Percentiles rank a stretch among this genome's conserved stretches.
phyloP scores from a whole-genome alignment of 2,113 vertebrate genomes.

The Grammomys dolichurus region DNA sequence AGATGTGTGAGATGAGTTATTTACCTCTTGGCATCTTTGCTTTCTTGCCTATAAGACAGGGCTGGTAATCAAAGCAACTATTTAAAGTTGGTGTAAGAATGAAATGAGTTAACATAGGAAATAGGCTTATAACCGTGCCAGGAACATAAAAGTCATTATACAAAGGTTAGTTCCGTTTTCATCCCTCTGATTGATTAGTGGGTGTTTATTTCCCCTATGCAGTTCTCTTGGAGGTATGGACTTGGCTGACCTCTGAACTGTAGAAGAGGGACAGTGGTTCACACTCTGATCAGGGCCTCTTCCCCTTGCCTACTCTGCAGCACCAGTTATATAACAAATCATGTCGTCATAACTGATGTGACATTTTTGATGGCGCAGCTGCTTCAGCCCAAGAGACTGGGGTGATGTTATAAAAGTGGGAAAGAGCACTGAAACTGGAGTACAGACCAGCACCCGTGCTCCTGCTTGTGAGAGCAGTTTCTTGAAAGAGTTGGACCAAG shows the following conservation, averaged over 20 bases:
- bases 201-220: neutral
- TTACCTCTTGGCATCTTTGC: neutral
- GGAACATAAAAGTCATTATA: conserved; percentile 1
- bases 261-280: neutral
- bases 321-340: conserved; percentile 75
- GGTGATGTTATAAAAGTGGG: conserved; percentile 10
- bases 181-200: conserved; percentile 40
- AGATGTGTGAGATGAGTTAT: neutral
- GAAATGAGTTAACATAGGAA: conserved; percentile 29
- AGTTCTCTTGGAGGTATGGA: conserved; percentile 39
- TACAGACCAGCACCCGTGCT: neutral
- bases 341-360: conserved; percentile 75
- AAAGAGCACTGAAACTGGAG: conserved; percentile 60
- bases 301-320: conserved; percentile 69
- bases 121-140: neutral
- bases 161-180: conserved; percentile 42
- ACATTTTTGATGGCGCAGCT: conserved; percentile 72
- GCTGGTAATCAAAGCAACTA: neutral
- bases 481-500: neutral
- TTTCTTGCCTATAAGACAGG: conserved; percentile 48
- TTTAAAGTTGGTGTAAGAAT: neutral
- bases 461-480: neutral
- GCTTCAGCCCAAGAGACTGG: conserved; percentile 61
- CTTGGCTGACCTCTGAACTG: neutral
- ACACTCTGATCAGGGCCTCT: conserved; percentile 7